Evolutionary conservation across 2,888 invertebrate species (phyloP).

Genomic region (Uloborus plumipes): DNA sequence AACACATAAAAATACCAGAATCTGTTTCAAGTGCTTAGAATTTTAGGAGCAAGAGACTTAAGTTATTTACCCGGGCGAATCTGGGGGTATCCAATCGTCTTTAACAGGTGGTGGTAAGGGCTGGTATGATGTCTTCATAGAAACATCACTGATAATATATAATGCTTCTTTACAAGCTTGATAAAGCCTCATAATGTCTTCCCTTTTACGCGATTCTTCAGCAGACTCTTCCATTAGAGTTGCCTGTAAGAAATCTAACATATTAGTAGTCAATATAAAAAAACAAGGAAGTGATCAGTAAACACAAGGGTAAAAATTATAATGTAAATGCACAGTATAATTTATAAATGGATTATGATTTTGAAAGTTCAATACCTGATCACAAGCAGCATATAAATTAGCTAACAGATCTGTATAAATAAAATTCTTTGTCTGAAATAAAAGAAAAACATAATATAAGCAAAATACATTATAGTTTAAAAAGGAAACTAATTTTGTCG

Average conservation of each 20-base stretch:
- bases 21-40: not conserved
- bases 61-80: constrained; percentile 48
- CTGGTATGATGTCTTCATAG: constrained; percentile 94
- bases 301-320: not conserved
- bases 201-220: constrained; percentile 95
- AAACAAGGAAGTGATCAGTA: not conserved
- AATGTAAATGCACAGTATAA: not conserved
- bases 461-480: no score
- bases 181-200: constrained; percentile 99
- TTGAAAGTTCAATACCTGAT: constrained; percentile 80
- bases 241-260: constrained; percentile 74
- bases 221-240: constrained; percentile 99
- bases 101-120: constrained; percentile 97
- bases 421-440: constrained; percentile 85
- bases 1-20: not conserved
- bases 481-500: no score
- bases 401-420: constrained; percentile 97
- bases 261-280: not conserved
- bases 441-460: not conserved
- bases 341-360: not conserved
- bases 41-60: not conserved
- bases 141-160: constrained; percentile 96
- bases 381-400: constrained; percentile 95
- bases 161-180: constrained; percentile 99
- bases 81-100: constrained; percentile 85